A percentile compares a stretch with the other conserved stretches of the same genome.
Conservation (phyloP, 2,113 vertebrate genomes). For the Bos indicus region DNA sequence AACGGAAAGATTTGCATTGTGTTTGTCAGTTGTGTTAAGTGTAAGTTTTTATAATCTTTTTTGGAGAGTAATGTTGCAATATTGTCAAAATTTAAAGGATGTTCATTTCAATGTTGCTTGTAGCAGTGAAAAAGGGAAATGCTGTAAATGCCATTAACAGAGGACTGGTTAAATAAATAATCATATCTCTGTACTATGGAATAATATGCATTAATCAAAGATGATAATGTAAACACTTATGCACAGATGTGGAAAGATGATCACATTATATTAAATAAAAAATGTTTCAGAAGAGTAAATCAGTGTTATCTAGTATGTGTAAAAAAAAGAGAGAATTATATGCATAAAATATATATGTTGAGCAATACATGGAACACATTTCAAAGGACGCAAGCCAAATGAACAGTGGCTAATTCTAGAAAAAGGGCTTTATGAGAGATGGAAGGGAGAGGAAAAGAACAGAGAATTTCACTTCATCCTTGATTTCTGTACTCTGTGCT, state of each 20-base stretch:
- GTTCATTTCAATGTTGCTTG: neutral
- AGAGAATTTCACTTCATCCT: neutral
- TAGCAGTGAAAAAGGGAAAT: constrained; percentile 22
- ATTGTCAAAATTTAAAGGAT: constrained; percentile 26
- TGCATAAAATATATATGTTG: neutral
- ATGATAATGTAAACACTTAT: neutral
- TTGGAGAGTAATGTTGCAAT: neutral
- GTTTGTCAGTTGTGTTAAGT: neutral
- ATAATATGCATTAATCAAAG: neutral
- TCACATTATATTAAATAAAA: neutral
- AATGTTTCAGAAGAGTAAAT: neutral
- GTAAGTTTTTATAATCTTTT: constrained; percentile 17
- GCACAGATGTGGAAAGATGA: neutral
- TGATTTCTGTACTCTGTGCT: neutral
- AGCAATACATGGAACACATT: neutral
- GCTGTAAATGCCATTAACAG: neutral
- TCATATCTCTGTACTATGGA: neutral
- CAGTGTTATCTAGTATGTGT: neutral
- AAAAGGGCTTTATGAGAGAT: neutral
- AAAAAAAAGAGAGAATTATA: neutral
- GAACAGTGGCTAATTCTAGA: neutral
- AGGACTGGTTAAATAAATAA: neutral
- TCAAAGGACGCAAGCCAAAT: neutral
- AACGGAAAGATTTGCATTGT: neutral
- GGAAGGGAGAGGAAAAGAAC: neutral